phyloP scores from a whole-genome alignment of 2,113 vertebrate genomes.

The Acinonyx jubatus region DNA sequence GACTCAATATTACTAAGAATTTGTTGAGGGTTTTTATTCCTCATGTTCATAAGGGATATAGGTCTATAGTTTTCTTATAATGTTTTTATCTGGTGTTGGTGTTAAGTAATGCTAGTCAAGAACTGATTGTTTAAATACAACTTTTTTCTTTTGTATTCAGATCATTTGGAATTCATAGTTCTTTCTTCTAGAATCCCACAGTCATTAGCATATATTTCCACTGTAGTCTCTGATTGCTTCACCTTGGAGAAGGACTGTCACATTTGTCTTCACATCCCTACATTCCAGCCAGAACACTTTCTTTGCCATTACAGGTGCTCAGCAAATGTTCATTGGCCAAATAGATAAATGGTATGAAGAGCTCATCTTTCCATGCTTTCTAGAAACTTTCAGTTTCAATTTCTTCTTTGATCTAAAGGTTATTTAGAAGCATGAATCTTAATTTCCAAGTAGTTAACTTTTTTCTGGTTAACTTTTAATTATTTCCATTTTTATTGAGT shows the following conservation, averaged over 20 bases:
- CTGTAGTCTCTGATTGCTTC: not conserved
- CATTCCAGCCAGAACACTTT: not conserved
- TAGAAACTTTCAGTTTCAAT: conserved; percentile 1
- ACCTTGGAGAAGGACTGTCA: not conserved
- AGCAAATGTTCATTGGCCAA: not conserved
- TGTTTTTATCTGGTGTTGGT: not conserved
- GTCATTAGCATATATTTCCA: not conserved
- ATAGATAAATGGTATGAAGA: not conserved
- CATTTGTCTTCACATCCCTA: not conserved
- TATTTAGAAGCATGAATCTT: not conserved
- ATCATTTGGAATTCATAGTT: not conserved
- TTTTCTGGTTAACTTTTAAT: conserved; percentile 2
- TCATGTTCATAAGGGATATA: not conserved
- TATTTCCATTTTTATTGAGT: not conserved
- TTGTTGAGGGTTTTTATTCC: not conserved
- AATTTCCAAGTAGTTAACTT: not conserved
- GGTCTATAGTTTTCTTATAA: not conserved
- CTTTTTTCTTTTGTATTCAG: not conserved
- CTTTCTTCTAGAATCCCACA: not conserved
- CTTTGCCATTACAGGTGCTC: not conserved
- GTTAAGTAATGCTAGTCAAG: not conserved
- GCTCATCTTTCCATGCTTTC: not conserved
- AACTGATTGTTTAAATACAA: not conserved
- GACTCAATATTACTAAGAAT: not conserved
- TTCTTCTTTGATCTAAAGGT: conserved; percentile 18